Conservation (phyloP, 2,888 invertebrate species). For the Pyrgus malvae region DNA sequence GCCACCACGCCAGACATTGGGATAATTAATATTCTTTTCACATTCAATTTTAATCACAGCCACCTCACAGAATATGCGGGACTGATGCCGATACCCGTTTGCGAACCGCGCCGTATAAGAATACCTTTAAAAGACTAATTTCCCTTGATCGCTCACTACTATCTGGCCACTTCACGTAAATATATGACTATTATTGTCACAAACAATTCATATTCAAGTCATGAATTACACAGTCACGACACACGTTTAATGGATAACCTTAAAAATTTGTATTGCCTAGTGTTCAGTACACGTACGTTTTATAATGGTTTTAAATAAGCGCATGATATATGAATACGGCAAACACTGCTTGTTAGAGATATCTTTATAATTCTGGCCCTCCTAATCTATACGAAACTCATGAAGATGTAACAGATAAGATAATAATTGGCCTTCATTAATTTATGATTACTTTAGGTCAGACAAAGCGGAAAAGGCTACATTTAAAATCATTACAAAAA, state of each 20-base stretch:
- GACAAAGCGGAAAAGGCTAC: background rate
- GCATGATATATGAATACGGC: constrained; percentile 42
- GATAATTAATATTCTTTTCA: constrained; percentile 22
- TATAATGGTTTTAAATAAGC: constrained; percentile 32
- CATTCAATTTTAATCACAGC: constrained; percentile 9
- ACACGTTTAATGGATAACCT: constrained; percentile 8
- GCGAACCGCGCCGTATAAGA: background rate
- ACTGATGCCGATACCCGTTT: background rate
- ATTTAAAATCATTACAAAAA: background rate
- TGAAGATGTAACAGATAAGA: constrained; percentile 60
- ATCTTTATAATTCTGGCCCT: constrained; percentile 54
- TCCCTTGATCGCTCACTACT: too few species aligned
- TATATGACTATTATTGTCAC: background rate
- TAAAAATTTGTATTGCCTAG: constrained; percentile 7
- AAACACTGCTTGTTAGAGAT: constrained; percentile 54
- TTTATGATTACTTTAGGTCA: constrained; percentile 15
- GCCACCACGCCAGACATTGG: constrained; percentile 37
- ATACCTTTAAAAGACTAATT: background rate
- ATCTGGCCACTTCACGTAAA: background rate
- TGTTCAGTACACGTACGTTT: constrained; percentile 3
- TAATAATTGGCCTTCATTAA: constrained; percentile 49
- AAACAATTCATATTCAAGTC: constrained; percentile 16
- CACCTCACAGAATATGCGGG: constrained; percentile 6
- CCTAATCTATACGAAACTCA: constrained; percentile 39
- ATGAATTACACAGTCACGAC: constrained; percentile 23